Conservation (phyloP, 35 echinoderm and acorn worm genomes). For the Stichopus chloronotus region DNA sequence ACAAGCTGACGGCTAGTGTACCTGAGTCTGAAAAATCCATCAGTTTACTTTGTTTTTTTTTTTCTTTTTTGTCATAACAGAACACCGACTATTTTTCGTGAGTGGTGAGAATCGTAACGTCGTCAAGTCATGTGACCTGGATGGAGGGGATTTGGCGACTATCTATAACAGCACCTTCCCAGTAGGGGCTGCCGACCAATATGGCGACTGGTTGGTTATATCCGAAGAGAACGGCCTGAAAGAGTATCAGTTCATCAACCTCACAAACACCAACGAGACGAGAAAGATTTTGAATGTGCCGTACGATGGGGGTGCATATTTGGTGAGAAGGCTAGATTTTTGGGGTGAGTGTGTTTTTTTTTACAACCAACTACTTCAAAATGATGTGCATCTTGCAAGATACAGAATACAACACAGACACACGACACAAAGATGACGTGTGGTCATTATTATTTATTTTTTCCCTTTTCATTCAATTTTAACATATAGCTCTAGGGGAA, state of each 20-base stretch:
- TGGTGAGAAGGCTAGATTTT: slow-evolving; percentile 23
- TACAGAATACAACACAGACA: no score
- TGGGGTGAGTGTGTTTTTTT: slow-evolving; percentile 16
- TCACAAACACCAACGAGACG: slow-evolving; percentile 18
- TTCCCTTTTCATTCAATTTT: no score
- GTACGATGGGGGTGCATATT: not conserved
- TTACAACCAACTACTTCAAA: not conserved
- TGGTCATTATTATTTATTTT: no score
- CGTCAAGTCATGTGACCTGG: not conserved
- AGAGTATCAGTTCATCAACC: slow-evolving; percentile 22
- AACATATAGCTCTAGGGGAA: not conserved
- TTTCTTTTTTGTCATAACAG: not conserved
- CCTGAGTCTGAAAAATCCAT: no score
- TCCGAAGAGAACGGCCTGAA: slow-evolving; percentile 15
- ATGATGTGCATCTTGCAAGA: no score
- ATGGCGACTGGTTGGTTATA: slow-evolving; percentile 12
- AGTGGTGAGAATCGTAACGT: slow-evolving; percentile 4
- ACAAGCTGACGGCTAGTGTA: no score
- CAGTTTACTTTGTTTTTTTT: no score
- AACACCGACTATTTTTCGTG: not conserved
- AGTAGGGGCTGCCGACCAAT: not conserved
- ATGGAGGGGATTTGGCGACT: not conserved
- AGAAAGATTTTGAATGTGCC: slow-evolving; percentile 24
- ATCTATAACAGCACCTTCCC: not conserved
- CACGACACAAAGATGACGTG: no score